These are phyloP conservation scores for Atrina japonica DNA, from an alignment of 2,888 invertebrate species.

Conservation along the genomic window DNA sequence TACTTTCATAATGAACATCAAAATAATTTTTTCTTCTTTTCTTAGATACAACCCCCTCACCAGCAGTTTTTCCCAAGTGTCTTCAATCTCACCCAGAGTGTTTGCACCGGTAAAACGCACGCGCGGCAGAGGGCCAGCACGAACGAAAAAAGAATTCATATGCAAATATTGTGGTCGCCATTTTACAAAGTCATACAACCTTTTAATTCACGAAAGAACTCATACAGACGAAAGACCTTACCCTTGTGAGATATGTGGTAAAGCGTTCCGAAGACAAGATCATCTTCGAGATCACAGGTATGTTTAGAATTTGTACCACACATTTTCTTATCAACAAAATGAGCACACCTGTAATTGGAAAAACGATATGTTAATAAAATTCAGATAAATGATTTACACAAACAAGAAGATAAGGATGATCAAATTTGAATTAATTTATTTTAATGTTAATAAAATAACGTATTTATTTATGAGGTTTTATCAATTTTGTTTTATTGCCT, in stretches of 20 bases:
- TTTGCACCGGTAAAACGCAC: constrained; percentile 51
- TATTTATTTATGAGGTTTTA: no score
- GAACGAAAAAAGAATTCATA: constrained; percentile 95
- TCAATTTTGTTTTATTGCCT: no score
- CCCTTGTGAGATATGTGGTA: constrained; percentile 98
- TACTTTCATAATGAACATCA: no score
- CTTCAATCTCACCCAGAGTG: constrained; percentile 32
- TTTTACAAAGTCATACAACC: constrained; percentile 98
- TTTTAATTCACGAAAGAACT: constrained; percentile 97
- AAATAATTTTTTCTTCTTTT: no score
- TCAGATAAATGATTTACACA: neutral
- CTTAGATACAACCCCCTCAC: constrained; percentile 60
- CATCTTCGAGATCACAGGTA: constrained; percentile 84
- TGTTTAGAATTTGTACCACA: neutral
- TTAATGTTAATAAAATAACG: no score
- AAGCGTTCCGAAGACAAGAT: constrained; percentile 98
- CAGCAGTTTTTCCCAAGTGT: constrained; percentile 57
- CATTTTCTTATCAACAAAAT: no score
- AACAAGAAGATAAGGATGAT: no score
- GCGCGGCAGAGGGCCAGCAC: constrained; percentile 62
- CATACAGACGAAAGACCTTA: constrained; percentile 99
- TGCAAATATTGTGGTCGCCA: constrained; percentile 98
- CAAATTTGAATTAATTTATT: no score
- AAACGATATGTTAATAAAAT: neutral
- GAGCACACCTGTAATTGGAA: neutral